phyloP scores from a whole-genome alignment of 2,113 vertebrate species.

The Hemiscyllium ocellatum region DNA sequence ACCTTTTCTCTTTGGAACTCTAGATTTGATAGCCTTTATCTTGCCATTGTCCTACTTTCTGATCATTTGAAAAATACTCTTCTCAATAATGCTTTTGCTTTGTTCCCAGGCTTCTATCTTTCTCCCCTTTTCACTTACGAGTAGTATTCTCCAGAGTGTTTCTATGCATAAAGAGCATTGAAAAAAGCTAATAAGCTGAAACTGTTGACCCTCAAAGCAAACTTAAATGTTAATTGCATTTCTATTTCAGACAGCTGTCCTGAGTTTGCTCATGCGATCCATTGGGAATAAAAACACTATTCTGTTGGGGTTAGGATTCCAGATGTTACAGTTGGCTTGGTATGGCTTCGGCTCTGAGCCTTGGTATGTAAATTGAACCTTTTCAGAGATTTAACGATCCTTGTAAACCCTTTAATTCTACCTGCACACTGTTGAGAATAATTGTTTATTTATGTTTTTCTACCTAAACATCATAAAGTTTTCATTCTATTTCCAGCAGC shows the following conservation, averaged over 20 bases:
- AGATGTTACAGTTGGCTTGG: constrained; percentile 77
- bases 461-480: not conserved
- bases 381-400: not conserved
- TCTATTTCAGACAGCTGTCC: constrained; percentile 65
- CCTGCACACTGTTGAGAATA: not conserved
- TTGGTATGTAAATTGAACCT: constrained; percentile 56
- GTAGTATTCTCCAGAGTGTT: not conserved
- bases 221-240: not conserved
- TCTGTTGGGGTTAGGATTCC: constrained; percentile 74
- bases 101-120: not conserved
- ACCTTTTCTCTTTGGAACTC: not conserved
- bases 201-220: not conserved
- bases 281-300: constrained; percentile 86
- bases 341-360: constrained; percentile 80
- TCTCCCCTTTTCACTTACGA: too few relatives aligned
- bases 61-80: not conserved
- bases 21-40: not conserved
- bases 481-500: not conserved
- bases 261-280: constrained; percentile 82
- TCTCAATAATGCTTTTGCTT: not conserved
- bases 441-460: not conserved
- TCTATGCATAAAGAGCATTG: not conserved
- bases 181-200: not conserved
- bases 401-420: not conserved
- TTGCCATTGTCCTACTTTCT: not conserved